Evolutionary conservation across 2,797 vertebrate genomes (phyloP).

Genomic region (Ctenosaura bakeri): DNA sequence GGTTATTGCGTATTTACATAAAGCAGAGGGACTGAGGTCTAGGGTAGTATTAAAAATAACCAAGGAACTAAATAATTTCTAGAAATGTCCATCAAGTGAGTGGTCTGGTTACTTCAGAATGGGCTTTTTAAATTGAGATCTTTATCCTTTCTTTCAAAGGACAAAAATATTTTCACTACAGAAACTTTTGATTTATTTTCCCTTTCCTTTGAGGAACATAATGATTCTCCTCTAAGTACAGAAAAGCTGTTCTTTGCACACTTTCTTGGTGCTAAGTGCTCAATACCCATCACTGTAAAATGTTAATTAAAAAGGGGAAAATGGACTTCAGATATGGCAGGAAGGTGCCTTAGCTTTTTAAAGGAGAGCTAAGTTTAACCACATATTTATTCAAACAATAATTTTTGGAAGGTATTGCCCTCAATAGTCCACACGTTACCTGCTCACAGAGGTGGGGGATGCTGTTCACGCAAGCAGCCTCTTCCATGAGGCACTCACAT

Average conservation of each 20-base stretch:
- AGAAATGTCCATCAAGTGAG: conserved; percentile 29
- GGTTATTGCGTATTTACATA: conserved; percentile 35
- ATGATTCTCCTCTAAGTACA: neutral
- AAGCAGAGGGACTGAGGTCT: conserved; percentile 23
- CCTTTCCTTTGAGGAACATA: conserved; percentile 2
- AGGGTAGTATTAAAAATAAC: conserved; percentile 34
- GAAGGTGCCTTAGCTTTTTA: neutral
- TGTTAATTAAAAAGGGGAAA: neutral
- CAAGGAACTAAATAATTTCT: conserved; percentile 39
- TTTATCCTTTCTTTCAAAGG: conserved; percentile 29
- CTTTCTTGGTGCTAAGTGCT: neutral
- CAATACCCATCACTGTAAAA: conserved; percentile 4
- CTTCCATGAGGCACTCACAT: too few species aligned
- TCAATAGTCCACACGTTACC: too few species aligned
- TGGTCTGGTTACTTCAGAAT: conserved; percentile 12
- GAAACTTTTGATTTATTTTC: neutral
- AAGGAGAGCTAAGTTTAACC: conserved; percentile 10
- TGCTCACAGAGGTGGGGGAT: too few species aligned
- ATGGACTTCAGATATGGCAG: neutral
- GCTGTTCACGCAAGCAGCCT: too few species aligned
- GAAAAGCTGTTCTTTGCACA: neutral
- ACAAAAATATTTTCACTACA: conserved; percentile 7
- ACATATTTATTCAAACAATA: neutral
- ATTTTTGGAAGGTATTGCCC: neutral
- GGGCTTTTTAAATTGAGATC: conserved; percentile 32